phyloP scores from a whole-genome alignment of 2,113 vertebrate species.

The Empidonax traillii region DNA sequence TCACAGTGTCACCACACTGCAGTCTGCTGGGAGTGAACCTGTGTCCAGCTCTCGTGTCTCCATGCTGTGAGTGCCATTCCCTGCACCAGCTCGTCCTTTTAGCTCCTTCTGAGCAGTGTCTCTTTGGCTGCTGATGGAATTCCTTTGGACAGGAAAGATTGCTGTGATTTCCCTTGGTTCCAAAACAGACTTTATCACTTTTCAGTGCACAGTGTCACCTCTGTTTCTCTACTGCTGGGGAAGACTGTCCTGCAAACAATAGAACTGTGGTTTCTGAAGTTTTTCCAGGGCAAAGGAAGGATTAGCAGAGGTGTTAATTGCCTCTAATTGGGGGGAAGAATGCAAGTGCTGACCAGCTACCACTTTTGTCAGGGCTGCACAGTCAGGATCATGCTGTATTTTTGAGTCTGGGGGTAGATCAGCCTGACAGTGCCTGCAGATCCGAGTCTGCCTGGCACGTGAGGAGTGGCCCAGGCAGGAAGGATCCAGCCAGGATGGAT shows the following conservation, averaged over 20 bases:
- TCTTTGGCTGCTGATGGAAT: background rate
- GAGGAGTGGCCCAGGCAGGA: background rate
- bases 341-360: background rate
- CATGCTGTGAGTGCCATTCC: background rate
- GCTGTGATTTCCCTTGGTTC: background rate
- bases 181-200: background rate
- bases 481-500: rapidly evolving
- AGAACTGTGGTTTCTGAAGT: background rate
- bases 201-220: background rate
- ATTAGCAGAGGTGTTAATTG: background rate
- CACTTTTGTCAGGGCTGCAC: background rate
- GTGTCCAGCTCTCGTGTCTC: background rate
- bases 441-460: rapidly evolving
- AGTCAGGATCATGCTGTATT: background rate
- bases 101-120: background rate
- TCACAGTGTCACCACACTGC: background rate
- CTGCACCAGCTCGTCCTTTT: background rate
- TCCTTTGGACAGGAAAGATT: background rate
- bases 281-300: background rate
- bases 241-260: background rate
- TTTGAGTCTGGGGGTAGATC: background rate
- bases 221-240: background rate
- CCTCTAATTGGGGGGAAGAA: background rate
- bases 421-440: background rate
- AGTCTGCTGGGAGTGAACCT: background rate